Conservation (phyloP, 2,797 vertebrate species). For the Muscicapa comitata region DNA sequence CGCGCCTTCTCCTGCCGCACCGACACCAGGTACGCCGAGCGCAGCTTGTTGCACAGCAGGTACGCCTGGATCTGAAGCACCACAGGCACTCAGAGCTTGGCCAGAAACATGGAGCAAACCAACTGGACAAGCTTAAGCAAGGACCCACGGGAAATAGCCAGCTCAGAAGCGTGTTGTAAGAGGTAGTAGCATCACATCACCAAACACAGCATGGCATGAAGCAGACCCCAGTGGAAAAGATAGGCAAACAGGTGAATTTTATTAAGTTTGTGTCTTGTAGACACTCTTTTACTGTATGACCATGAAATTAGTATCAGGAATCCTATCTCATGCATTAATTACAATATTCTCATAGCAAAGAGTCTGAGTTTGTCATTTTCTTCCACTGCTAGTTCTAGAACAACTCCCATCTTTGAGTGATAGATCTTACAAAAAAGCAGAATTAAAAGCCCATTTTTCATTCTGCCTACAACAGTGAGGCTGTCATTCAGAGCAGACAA, state of each 20-base stretch:
- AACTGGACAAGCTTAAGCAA: not conserved
- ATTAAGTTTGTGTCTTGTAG: not conserved
- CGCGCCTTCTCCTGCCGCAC: constrained; percentile 87
- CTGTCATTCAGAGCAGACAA: not conserved
- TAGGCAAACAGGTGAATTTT: not conserved
- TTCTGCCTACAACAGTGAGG: not conserved
- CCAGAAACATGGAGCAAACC: not conserved
- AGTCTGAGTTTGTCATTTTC: not conserved
- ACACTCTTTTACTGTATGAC: not conserved
- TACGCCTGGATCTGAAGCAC: constrained; percentile 88
- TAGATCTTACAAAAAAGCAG: not conserved
- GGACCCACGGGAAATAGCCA: not conserved
- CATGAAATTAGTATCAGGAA: not conserved
- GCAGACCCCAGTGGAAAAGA: not conserved
- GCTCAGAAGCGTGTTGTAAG: rapidly evolving
- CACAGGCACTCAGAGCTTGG: not conserved
- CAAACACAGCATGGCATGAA: not conserved
- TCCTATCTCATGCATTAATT: not conserved
- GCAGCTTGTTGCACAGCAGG: constrained; percentile 87
- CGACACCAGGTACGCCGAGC: constrained; percentile 90
- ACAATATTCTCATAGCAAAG: not conserved
- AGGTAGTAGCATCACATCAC: rapidly evolving
- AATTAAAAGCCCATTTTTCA: not conserved
- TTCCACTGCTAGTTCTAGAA: not conserved
- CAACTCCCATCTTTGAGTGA: not conserved